Evolutionary conservation across 1,140 invertebrate species (phyloP), one percentile per base, ranked within the genome.

Genomic region (Camponotus vicinus): DNA sequence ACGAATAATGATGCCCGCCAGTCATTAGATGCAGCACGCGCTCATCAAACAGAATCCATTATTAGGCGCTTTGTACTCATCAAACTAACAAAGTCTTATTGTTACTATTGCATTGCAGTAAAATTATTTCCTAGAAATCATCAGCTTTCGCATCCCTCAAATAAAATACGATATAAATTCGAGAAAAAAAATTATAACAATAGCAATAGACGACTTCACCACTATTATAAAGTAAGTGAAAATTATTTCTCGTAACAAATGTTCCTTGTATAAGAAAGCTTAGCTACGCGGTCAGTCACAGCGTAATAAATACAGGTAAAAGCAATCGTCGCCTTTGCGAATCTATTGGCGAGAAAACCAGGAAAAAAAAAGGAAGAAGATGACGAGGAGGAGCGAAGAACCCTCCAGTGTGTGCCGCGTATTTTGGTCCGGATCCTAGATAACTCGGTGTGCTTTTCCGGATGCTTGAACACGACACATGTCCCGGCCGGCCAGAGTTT

Each of bases 381-480:
- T 52, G 15, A 52, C 15, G 13, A 27, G 2, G 57, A 78, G 18
- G 13, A 45, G 57, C 18, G 71, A 57, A 79, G 59, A 63, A 87
- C 88, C 75, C 85, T 77, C 63, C 80, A 64, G 77, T 71, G 80
- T 89, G 85, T 59, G 70, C 63, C 73, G 85, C 89, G 90, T 91
- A 90, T 91, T 91, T 91, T 90, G 80, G 87, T 90, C 80, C 89
- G 89, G 89, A 91, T 91, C 87, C 90, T 90, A 91, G 90, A 91
- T 90, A 91, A 89, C 90, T 67, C 88, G 73, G 92, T 93, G 93
- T 93, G 92, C 92, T 95, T 94, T 95, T 95, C 93, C 94, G 93
- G 94, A 92, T 94, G 93, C 94, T 94, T 95, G 93, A 91, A 86
- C 93, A 94, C 92, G 92, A 94, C 93, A 94, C 93, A 94, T 93